Conservation (phyloP, 2,888 invertebrate species). For the Chymomyza caudatula region DNA sequence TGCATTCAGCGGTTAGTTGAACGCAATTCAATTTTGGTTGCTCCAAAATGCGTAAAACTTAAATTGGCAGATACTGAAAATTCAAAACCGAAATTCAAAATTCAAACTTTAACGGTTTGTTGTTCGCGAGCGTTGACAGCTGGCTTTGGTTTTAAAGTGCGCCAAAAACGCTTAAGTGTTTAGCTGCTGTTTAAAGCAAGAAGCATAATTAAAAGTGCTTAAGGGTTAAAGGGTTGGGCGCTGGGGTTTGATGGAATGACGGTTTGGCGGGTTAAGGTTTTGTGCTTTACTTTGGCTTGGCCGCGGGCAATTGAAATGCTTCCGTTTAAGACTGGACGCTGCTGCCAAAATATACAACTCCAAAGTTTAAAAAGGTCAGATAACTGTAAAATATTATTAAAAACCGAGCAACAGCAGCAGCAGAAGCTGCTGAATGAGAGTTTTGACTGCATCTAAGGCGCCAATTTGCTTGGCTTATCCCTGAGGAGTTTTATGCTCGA, state of each 20-base stretch:
- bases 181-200: slow-evolving; percentile 36
- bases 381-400: slow-evolving; percentile 73
- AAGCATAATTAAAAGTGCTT: slow-evolving; percentile 21
- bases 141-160: neutral
- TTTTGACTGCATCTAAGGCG: slow-evolving; percentile 28
- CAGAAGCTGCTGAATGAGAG: slow-evolving; percentile 9
- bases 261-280: slow-evolving; percentile 3
- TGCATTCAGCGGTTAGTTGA: slow-evolving; percentile 68
- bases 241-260: neutral
- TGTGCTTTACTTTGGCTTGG: slow-evolving; percentile 27
- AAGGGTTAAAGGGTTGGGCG: neutral
- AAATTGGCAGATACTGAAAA: neutral
- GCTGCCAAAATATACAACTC: neutral
- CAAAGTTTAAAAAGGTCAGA: slow-evolving; percentile 68
- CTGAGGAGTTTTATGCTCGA: slow-evolving; percentile 47
- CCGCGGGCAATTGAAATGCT: slow-evolving; percentile 40
- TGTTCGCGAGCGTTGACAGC: slow-evolving; percentile 13
- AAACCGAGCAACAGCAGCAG: slow-evolving; percentile 47
- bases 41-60: slow-evolving; percentile 6
- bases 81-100: too few species aligned
- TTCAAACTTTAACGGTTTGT: neutral
- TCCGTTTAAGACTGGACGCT: slow-evolving; percentile 7
- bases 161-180: slow-evolving; percentile 20
- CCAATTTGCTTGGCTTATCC: slow-evolving; percentile 53
- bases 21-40: slow-evolving; percentile 67